Evolutionary conservation across 2,888 invertebrate species (phyloP).

Genomic region (Diarsia rubi): DNA sequence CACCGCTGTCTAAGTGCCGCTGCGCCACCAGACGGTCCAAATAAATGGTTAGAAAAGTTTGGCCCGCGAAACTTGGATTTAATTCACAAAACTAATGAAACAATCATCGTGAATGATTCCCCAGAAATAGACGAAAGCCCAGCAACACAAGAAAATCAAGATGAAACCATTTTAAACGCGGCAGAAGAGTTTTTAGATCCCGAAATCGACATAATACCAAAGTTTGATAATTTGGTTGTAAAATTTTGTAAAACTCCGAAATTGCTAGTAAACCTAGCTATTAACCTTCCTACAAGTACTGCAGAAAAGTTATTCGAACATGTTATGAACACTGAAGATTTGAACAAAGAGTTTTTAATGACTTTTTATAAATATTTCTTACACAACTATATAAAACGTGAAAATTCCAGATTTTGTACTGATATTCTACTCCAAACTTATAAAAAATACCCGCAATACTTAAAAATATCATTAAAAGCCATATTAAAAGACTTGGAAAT

Average conservation of each 20-base stretch:
- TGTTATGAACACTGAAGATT: slow-evolving; percentile 65
- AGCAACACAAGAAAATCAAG: slow-evolving; percentile 21
- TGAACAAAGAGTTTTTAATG: slow-evolving; percentile 65
- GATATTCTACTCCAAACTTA: slow-evolving; percentile 76
- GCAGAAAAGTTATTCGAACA: slow-evolving; percentile 74
- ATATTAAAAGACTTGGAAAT: slow-evolving; percentile 74
- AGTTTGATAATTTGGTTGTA: slow-evolving; percentile 68
- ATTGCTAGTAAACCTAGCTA: slow-evolving; percentile 69
- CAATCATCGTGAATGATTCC: slow-evolving; percentile 37
- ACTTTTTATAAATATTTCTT: slow-evolving; percentile 72
- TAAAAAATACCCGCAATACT: slow-evolving; percentile 66
- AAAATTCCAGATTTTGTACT: slow-evolving; percentile 71
- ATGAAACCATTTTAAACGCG: slow-evolving; percentile 36
- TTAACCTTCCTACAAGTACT: slow-evolving; percentile 66
- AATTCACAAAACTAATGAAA: slow-evolving; percentile 33
- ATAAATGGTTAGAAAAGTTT: slow-evolving; percentile 76
- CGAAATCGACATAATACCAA: slow-evolving; percentile 68
- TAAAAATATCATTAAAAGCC: slow-evolving; percentile 69
- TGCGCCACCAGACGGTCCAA: slow-evolving; percentile 62
- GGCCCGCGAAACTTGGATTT: slow-evolving; percentile 57
- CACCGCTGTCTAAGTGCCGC: slow-evolving; percentile 70
- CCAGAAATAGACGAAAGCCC: slow-evolving; percentile 9
- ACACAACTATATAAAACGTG: slow-evolving; percentile 71
- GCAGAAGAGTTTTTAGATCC: slow-evolving; percentile 70
- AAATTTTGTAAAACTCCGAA: slow-evolving; percentile 69